Evolutionary conservation across 2,888 invertebrate species (phyloP), one percentile per base, ranked within the genome.

Genomic region (Drosophila siamana): DNA sequence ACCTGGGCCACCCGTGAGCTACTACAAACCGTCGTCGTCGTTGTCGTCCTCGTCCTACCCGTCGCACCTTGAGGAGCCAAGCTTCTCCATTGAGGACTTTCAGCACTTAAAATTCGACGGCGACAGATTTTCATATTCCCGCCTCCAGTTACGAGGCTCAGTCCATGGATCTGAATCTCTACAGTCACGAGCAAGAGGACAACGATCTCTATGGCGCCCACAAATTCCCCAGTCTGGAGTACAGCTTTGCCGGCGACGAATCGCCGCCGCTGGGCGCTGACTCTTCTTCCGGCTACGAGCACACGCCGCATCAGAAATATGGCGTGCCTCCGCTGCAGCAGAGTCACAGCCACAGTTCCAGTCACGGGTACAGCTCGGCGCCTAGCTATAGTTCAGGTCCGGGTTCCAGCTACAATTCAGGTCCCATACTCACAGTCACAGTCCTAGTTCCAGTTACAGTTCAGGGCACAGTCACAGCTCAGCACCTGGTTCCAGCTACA

Each of bases 91-190:
- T 38, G 87, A 91, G 5, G 89, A 89, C 26, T 80, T 90, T 19
- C 88, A 89, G 52, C 86, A 91, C 41, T 41, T 90, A 24, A 90
- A 87, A 56, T 80, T 90, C 22, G 81, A 90, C 48, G 76, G 75
- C 1, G 51, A n/a, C 81, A 2, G 90, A 91, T 51, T 90, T 90
- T 16, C 77, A 89, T 47, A 71, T 91, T 7, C 90, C 91, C 2
- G 66, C 87, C 2, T 80, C 89, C 0, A 89, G 86, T 16, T 92
- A 91, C 63, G 91, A 91, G 62, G 78, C 78, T 0, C 89, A 91
- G 62, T 72, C 85, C 9, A 91, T 91, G 88, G 88, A 91, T 44
- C 72, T 92, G 8, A 88, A 92, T 55, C 86, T 91, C 2, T 92
- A 91, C 41, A 80, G 83, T 19, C 78, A 89, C 1, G 66, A 65